Base-by-base conservation (phyloP, 2,113 vertebrate species). In the Ammodytes marinus region DNA sequence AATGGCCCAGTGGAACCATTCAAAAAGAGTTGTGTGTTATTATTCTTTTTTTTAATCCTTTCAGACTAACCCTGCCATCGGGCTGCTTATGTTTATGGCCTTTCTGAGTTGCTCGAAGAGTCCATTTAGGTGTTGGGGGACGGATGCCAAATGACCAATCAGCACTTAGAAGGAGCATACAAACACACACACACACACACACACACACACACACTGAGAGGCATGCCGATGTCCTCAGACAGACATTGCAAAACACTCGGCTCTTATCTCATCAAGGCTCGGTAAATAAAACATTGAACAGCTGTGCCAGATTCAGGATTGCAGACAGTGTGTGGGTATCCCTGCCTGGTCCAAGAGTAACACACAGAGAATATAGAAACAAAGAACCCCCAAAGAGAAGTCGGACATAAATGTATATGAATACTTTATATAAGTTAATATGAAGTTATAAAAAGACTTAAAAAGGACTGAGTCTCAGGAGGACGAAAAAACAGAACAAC, bases 271-370 rank as follows among this genome's bases (percentile, higher is more conserved):
- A 91, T 93, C 89, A 89, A 90, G 73, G 84, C 82, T 94, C 87
- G 84, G 93, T 88, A 94, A 90, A 94, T 94, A 91, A 94, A 93
- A 91, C 91, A 90, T 90, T 86, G 87, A 89, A 88, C 91, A 92
- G 89, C 83, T 90, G 88, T 67, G 60, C 77, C 76, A 69, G 66
- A 72, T 52, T 82, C 53, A 58, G 73, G 54, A 69, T 79, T 58
- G 77, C 68, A 37, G 70, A 76, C 54, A 74, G 50, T 19, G 52
- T n/a, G 60, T 63, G 43, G 59, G 72, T 66, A 74, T 57, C 40
- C 72, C 27, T 50, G 68, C 78, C 53, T 74, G 64, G 17, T 47
- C 69, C 64, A 55, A 70, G 69, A 82, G 76, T 49, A 75, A 74
- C 79, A 73, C n/a, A 46, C 4, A 68, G 49, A 42, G 55, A 45